Percentiles rank a stretch among this genome's conserved stretches.
phyloP scores from a whole-genome alignment of 2,888 invertebrate species.

The Pristionchus fissidentatus region DNA sequence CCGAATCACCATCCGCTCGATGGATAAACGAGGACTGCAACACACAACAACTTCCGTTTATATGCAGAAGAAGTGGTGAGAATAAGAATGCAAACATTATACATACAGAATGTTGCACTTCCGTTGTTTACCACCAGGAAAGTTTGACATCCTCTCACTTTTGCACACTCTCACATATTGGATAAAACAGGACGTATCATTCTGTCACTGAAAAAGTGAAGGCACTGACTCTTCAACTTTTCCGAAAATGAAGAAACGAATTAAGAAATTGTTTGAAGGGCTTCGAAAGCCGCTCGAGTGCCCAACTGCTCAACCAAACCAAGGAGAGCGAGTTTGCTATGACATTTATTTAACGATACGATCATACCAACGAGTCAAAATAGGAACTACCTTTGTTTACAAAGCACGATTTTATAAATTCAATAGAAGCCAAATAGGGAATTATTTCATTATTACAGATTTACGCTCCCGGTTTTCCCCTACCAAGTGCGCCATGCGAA shows the following conservation, averaged over 20 bases:
- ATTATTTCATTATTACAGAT: background rate
- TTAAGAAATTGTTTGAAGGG: too few relatives aligned
- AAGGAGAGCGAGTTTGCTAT: too few relatives aligned
- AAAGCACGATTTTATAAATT: background rate
- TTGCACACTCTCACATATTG: too few relatives aligned
- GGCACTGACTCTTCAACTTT: too few relatives aligned
- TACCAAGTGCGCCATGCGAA: background rate
- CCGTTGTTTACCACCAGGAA: too few relatives aligned
- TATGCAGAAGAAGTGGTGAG: background rate
- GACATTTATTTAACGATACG: too few relatives aligned
- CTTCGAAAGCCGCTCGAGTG: background rate
- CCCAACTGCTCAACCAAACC: background rate
- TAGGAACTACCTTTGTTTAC: too few relatives aligned
- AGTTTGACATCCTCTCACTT: too few relatives aligned
- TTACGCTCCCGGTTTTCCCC: background rate
- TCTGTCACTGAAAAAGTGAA: too few relatives aligned
- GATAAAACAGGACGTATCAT: too few relatives aligned
- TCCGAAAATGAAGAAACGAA: too few relatives aligned
- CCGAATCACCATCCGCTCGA: background rate
- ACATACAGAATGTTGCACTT: background rate
- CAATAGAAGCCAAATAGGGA: background rate
- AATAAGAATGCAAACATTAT: background rate
- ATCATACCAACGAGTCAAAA: too few relatives aligned
- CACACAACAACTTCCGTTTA: background rate
- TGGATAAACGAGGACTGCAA: background rate